Conservation (phyloP, 2,888 invertebrate genomes). For the Pediacus dermestoides region DNA sequence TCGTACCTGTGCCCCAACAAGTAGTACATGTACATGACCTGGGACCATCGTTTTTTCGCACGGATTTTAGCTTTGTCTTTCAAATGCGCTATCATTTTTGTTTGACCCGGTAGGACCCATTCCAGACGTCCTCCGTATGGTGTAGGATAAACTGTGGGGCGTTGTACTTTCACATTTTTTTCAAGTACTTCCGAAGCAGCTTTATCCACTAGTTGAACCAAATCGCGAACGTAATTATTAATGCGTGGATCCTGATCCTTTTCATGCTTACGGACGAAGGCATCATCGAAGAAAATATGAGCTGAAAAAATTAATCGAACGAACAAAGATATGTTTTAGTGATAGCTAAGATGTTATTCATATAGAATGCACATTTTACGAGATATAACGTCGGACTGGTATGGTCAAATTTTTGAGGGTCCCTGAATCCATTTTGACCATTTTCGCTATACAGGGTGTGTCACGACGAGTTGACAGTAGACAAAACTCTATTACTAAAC, state of each 20-base stretch:
- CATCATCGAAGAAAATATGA: conserved; percentile 84
- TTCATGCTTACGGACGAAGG: conserved; percentile 63
- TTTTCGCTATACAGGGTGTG: too few relatives aligned
- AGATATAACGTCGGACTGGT: too few relatives aligned
- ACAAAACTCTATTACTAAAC: too few relatives aligned
- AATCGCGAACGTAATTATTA: conserved; percentile 75
- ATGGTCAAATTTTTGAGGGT: too few relatives aligned
- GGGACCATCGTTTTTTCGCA: conserved; percentile 90
- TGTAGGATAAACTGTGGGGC: conserved; percentile 73
- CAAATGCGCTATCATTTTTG: conserved; percentile 78
- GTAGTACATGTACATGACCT: conserved; percentile 95
- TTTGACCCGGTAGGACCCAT: conserved; percentile 82
- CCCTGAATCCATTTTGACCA: too few relatives aligned
- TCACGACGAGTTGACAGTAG: too few relatives aligned
- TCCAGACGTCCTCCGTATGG: conserved; percentile 84
- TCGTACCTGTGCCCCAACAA: conserved; percentile 75
- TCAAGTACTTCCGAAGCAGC: conserved; percentile 71
- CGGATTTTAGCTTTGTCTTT: conserved; percentile 87
- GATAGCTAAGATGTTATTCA: too few relatives aligned
- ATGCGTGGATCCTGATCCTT: conserved; percentile 66
- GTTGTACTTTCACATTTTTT: conserved; percentile 61
- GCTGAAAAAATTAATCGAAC: conserved; percentile 51
- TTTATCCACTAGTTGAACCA: conserved; percentile 69
- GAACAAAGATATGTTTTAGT: too few relatives aligned
- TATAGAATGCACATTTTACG: not conserved